Percentiles rank a stretch among this genome's conserved stretches.
These are phyloP conservation scores for Premnoplex brunnescens DNA, from an alignment of 2,797 vertebrate genomes.

Conservation along the genomic window DNA sequence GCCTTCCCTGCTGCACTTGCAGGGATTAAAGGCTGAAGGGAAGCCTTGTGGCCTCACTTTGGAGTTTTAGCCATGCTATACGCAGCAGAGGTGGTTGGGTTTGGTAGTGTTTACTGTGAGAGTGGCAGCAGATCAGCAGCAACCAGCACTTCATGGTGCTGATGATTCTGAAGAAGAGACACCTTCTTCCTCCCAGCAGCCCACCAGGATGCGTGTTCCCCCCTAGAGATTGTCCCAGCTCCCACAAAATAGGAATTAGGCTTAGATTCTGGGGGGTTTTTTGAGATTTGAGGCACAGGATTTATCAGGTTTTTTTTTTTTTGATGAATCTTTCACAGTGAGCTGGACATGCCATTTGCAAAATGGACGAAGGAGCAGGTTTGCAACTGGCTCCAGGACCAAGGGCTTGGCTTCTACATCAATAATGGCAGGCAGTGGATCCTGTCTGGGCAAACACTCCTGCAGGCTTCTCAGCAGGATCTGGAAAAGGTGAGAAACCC, in stretches of 20 bases:
- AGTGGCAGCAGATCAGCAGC: not conserved
- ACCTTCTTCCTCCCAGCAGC: not conserved
- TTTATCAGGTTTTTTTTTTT: not conserved
- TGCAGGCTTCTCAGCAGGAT: constrained; percentile 95
- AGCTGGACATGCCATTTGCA: constrained; percentile 94
- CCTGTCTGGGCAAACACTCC: constrained; percentile 91
- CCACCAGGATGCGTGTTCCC: fast-evolving
- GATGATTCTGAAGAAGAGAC: not conserved
- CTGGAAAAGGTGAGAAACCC: constrained; percentile 88
- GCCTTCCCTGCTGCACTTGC: not conserved
- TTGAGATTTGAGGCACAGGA: not conserved
- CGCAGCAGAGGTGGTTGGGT: not conserved
- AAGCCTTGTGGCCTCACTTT: not conserved
- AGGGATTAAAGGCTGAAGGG: not conserved
- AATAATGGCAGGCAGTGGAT: constrained; percentile 90
- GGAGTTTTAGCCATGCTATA: not conserved
- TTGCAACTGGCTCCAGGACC: constrained; percentile 93
- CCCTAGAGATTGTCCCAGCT: not conserved
- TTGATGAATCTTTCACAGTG: constrained; percentile 71
- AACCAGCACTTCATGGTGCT: fast-evolving
- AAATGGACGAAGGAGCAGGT: constrained; percentile 97
- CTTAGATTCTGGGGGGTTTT: not conserved
- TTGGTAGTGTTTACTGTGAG: not conserved
- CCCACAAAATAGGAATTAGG: not conserved
- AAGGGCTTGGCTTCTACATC: constrained; percentile 91